A percentile compares a stretch with the other conserved stretches of the same genome.
Conservation (phyloP, 2,113 vertebrate genomes). For the Coptodon rendalli region DNA sequence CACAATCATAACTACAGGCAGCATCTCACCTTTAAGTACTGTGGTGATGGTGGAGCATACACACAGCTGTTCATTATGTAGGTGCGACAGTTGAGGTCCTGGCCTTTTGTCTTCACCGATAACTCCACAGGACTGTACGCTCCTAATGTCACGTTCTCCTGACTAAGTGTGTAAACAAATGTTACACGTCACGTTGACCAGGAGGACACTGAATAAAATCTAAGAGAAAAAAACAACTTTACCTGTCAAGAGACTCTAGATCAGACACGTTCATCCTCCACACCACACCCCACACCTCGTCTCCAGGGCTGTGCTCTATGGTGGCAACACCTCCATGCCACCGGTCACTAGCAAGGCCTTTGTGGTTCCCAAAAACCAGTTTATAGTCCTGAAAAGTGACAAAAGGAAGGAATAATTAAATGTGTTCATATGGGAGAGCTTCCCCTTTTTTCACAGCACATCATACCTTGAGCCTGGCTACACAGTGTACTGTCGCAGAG, state of each 20-base stretch:
- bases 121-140: slow-evolving; percentile 80
- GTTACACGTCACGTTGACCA: background rate
- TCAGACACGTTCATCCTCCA: slow-evolving; percentile 83
- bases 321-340: slow-evolving; percentile 91
- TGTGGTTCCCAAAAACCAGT: slow-evolving; percentile 82
- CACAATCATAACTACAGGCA: too few relatives aligned
- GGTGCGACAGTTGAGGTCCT: slow-evolving; percentile 77
- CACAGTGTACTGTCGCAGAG: slow-evolving; percentile 58
- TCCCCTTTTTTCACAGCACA: background rate
- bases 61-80: slow-evolving; percentile 86
- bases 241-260: slow-evolving; percentile 81
- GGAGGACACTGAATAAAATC: background rate
- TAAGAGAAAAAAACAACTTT: background rate
- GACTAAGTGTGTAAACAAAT: slow-evolving; percentile 59
- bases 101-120: slow-evolving; percentile 66
- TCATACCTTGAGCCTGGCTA: slow-evolving; percentile 62
- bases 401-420: background rate
- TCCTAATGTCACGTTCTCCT: slow-evolving; percentile 82
- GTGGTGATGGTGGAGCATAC: slow-evolving; percentile 79
- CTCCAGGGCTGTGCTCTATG: slow-evolving; percentile 78
- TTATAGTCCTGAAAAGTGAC: slow-evolving; percentile 78
- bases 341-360: slow-evolving; percentile 72
- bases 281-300: slow-evolving; percentile 89
- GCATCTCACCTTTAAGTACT: slow-evolving; percentile 81
- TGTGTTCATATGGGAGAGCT: background rate